phyloP scores from a whole-genome alignment of 2,113 vertebrate genomes.

The Edolisoma coerulescens region DNA sequence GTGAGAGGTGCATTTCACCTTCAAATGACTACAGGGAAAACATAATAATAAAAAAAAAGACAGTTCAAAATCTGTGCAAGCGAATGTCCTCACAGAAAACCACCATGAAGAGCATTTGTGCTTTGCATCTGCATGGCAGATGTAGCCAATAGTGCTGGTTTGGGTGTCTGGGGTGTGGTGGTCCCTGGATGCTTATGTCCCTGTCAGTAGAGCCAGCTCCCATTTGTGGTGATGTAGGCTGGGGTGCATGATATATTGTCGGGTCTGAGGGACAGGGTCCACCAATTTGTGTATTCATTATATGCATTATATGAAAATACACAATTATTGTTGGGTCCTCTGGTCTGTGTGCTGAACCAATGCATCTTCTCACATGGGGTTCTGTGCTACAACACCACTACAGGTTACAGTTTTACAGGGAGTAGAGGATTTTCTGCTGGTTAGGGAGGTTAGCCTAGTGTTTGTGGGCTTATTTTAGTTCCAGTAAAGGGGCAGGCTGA shows the following conservation, averaged over 20 bases:
- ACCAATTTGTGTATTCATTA: rapidly evolving
- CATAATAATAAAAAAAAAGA: not conserved
- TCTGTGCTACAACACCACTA: rapidly evolving
- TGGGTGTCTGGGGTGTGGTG: not conserved
- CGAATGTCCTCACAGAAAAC: not conserved
- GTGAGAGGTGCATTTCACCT: not conserved
- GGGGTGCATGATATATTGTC: rapidly evolving
- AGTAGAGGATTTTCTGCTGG: not conserved
- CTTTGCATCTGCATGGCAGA: rapidly evolving
- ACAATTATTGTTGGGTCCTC: not conserved
- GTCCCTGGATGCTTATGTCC: not conserved
- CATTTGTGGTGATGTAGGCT: rapidly evolving
- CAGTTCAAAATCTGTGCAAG: not conserved
- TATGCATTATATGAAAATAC: not conserved
- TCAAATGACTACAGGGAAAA: not conserved
- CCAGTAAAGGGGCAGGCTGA: not conserved
- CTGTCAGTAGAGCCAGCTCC: not conserved
- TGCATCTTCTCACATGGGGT: rapidly evolving
- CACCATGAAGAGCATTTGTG: not conserved
- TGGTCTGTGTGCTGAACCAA: rapidly evolving
- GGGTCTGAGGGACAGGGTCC: not conserved
- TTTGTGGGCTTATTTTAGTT: not conserved
- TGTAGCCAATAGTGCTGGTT: not conserved
- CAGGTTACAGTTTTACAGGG: not conserved
- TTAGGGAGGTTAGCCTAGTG: not conserved